Conservation (phyloP, 2,113 vertebrate genomes). For the Pantherophis guttatus region DNA sequence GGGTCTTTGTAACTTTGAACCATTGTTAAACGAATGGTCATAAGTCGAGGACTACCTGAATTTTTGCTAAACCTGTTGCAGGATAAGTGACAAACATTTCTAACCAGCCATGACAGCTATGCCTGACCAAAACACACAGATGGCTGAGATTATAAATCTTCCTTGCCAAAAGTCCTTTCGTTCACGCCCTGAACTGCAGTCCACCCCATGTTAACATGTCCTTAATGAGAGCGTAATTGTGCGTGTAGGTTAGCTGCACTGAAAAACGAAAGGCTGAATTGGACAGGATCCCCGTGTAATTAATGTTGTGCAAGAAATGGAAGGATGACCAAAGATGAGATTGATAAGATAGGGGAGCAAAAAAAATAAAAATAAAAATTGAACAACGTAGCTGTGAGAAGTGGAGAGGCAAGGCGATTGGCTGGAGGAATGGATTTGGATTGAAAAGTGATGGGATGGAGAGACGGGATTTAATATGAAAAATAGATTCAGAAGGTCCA, state of each 20-base stretch:
- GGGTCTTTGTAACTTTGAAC: too few species aligned
- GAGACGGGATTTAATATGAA: conserved; percentile 9
- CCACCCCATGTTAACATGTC: not conserved
- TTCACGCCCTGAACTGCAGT: too few species aligned
- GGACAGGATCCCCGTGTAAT: not conserved
- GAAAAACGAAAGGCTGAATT: not conserved
- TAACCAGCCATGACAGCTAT: not conserved
- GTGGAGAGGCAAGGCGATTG: conserved; percentile 2
- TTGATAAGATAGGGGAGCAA: not conserved
- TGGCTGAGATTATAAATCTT: not conserved
- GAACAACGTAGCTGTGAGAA: not conserved
- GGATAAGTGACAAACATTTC: not conserved
- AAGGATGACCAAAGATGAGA: not conserved
- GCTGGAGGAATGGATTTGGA: conserved; percentile 16
- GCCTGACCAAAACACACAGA: not conserved
- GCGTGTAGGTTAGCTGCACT: not conserved
- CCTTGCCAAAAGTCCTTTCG: not conserved
- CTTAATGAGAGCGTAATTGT: not conserved
- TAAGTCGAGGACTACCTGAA: too few species aligned
- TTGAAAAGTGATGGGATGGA: not conserved
- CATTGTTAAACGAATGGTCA: too few species aligned
- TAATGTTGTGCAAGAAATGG: not conserved
- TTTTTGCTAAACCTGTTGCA: not conserved
- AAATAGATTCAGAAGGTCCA: conserved; percentile 29
- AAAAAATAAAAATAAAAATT: not conserved